These are phyloP conservation scores for Macroramphosus scolopax DNA, from an alignment of 2,797 vertebrate species.

Conservation along the genomic window DNA sequence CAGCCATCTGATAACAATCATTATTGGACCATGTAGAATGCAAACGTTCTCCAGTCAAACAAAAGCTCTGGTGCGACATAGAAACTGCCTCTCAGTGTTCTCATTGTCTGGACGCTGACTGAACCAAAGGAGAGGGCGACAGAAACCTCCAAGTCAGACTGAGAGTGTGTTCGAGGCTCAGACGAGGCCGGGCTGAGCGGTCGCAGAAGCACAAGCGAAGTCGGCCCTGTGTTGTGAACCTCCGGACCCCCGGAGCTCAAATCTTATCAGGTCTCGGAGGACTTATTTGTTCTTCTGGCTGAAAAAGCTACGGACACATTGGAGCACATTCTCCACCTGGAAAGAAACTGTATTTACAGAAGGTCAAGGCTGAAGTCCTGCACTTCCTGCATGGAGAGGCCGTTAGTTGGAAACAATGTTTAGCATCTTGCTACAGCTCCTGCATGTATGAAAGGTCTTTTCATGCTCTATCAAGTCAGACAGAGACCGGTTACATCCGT, in stretches of 20 bases:
- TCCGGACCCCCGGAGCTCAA: slow-evolving; percentile 45
- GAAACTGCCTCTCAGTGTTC: slow-evolving; percentile 72
- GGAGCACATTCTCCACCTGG: slow-evolving; percentile 38
- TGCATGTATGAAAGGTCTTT: too few relatives aligned
- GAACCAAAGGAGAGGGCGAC: slow-evolving; percentile 69
- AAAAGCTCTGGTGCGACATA: slow-evolving; percentile 72
- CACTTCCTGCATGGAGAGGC: slow-evolving; percentile 25
- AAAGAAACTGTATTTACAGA: slow-evolving; percentile 48
- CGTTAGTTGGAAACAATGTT: slow-evolving; percentile 27
- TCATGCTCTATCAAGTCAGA: too few relatives aligned
- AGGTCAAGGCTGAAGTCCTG: slow-evolving; percentile 31
- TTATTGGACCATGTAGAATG: slow-evolving; percentile 76
- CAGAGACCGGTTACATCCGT: too few relatives aligned
- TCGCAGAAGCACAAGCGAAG: slow-evolving; percentile 69
- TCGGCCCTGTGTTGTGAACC: slow-evolving; percentile 52
- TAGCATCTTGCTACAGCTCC: neutral
- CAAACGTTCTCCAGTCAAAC: slow-evolving; percentile 74
- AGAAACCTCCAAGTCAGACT: slow-evolving; percentile 58
- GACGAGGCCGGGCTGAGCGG: slow-evolving; percentile 49
- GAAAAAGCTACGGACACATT: slow-evolving; percentile 60
- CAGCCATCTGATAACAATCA: slow-evolving; percentile 85
- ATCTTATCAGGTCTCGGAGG: slow-evolving; percentile 69
- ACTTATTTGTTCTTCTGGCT: slow-evolving; percentile 71
- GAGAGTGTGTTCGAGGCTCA: slow-evolving; percentile 27
- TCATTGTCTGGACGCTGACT: slow-evolving; percentile 83